Evolutionary conservation across 2,888 invertebrate species (phyloP), one percentile per base, ranked within the genome.

Genomic region (Coleophora flavipennella): DNA sequence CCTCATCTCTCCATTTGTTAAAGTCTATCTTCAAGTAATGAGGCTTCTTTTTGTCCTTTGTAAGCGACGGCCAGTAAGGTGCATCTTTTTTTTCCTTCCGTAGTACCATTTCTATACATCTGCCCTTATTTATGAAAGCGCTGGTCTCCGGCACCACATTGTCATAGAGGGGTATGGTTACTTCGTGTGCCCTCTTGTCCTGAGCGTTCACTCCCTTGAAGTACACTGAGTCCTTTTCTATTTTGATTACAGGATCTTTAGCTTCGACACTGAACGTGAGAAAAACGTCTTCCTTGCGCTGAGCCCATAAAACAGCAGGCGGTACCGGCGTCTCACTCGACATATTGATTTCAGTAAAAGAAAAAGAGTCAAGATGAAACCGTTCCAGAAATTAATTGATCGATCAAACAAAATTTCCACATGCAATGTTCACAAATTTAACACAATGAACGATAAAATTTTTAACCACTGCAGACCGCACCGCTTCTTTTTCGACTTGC

Each of bases 21-120:
- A 99, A 99, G 71, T 99, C 98, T 58, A 97, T 92, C 86, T 97
- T 98, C 57, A 99, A 87, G 92, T 97, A 98, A 72, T 97, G 97
- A 57, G 92, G 91, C 84, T 97, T 97, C 74, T 91, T 91, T 62
- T 91, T 92, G 58, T 94, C 94, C 69, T 92, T 93, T 41, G 95
- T 92, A 55, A 97, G 84, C 51, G 92, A 87, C 39, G 95, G 92
- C 97, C 97, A 98, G 72, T 90, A 97, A 1, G 93, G 88, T 44
- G 92, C 93, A 36, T 73, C 88, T 78, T 80, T 90, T 85, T 77
- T 81, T 84, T 88, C 89, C 88, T 93, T 93, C 50, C 85, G 83
- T 55, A 93, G 87, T 51, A 92, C 74, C 76, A 92, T 87, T 86
- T 93, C 92, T 70, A 92, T 87, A 67, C 90, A 90, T 66, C 93